Evolutionary conservation across 2,797 vertebrate genomes (phyloP), one percentile per base, ranked within the genome.

Genomic region (Ficedula albicollis): DNA sequence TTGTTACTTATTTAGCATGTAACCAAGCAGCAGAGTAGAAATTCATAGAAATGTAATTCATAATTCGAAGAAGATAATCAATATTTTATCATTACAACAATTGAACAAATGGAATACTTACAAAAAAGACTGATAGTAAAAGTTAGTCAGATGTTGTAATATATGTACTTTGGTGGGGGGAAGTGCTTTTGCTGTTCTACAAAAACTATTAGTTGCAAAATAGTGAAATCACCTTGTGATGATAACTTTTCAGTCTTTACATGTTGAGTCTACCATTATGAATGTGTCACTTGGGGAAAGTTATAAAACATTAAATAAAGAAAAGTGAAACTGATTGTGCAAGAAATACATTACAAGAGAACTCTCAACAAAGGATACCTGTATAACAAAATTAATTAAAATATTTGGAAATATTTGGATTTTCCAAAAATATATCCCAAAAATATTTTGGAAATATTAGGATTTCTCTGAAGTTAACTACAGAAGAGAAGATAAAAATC

Each of bases 111-210:
- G 13, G 10, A 78, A 84, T 59, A 27, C 19, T 80, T 49, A 49
- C 15, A 38, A 79, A 54, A 16, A 79, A 63, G 10, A 86, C 12
- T 30, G 41, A 68, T n/a, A 76, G 59, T 25, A 38, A 59, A 56
- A 73, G 19, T 76, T 84, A 56, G 68, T 52, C 2, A 36, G 22
- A 69, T 39, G 23, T 55, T 55, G 8, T 51, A n/a, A 32, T 7
- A 51, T 18, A 63, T 4, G 26, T 23, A 63, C 3, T 59, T 15
- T 10, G 6, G 14, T 2, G 15, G 3, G 1, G 3, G 3, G 1
- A 8, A 58, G 14, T 15, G n/a, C 11, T 85, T 84, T 76, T 55
- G 30, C 27, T 46, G 12, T n/a, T 36, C 13, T 34, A 62, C 43
- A 73, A 44, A 85, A 83, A 39, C 5, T 36, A 34, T 17, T 18